A percentile compares a stretch with the other conserved stretches of the same genome.
phyloP scores from a whole-genome alignment of 2,888 invertebrate species.

The Fragum fragum region DNA sequence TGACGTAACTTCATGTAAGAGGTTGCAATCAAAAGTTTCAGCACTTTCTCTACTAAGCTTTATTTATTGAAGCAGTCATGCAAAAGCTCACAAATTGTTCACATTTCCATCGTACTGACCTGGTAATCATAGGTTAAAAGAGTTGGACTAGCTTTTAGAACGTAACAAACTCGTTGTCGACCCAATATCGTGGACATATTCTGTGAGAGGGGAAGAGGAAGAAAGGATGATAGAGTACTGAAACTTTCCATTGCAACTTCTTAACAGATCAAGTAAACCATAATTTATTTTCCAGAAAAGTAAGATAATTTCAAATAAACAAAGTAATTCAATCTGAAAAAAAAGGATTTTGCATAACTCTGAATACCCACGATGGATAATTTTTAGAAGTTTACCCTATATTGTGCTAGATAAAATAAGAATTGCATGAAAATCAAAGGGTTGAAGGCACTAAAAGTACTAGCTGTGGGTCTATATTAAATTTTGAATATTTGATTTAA shows the following conservation, averaged over 20 bases:
- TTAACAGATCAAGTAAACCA: too few species aligned
- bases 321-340: too few species aligned
- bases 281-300: too few species aligned
- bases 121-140: slow-evolving; percentile 59
- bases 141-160: slow-evolving; percentile 64
- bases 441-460: too few species aligned
- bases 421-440: too few species aligned
- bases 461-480: too few species aligned
- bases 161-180: slow-evolving; percentile 59
- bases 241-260: neutral
- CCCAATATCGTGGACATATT: slow-evolving; percentile 57
- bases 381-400: too few species aligned
- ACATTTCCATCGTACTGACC: slow-evolving; percentile 50
- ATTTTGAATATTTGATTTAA: too few species aligned
- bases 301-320: too few species aligned
- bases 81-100: neutral
- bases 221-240: neutral
- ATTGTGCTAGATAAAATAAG: too few species aligned
- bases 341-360: too few species aligned
- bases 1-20: neutral
- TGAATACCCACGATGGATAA: too few species aligned
- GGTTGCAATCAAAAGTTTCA: neutral
- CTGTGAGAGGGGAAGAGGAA: slow-evolving; percentile 48
- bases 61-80: neutral
- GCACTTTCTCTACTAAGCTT: neutral